Evolutionary conservation across 2,113 vertebrate species (phyloP), one percentile per base, ranked within the genome.

Genomic region (Agapornis roseicollis): DNA sequence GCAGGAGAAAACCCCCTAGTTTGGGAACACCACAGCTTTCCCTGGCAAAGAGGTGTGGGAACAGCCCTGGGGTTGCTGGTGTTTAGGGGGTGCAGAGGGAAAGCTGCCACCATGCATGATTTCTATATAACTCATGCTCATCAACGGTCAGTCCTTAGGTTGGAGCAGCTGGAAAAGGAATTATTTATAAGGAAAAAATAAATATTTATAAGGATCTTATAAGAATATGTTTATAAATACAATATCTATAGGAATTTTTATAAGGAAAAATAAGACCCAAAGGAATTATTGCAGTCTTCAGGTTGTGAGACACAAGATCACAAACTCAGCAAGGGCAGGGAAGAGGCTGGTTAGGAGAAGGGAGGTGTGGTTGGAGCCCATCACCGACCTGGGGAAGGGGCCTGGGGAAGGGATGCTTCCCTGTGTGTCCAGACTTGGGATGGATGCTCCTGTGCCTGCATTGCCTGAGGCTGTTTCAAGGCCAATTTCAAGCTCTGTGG

Each of bases 111-210:
- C 58, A 14, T 0, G 1, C 6, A 0, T 4, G 15, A 11, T 56
- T 69, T 56, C 72, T 49, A 0, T 6, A 2, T 15, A 17, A 10
- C 31, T 24, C 22, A 28, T 25, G 23, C 7, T 46, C 37, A 6
- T 33, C 25, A n/a, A 7, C 0, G 1, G 61, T 46, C 44, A 2
- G 39, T 37, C 56, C 53, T 68, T 0, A 1, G 16, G 23, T 1
- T 33, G n/a, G 37, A 42, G 35, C 29, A 58, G 33, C 11, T 39
- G 35, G 44, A 63, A n/a, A 70, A 66, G 31, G 0, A 23, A n/a
- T 7, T 58, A 58, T n/a, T 56, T n/a, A 23, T 58, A 58, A n/a
- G 55, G 55, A n/a, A 58, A 58, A 56, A 56, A 14, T 9, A 56
- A 13, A n/a, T 56, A 9, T 56, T 56, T 56, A n/a, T 56, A 14